phyloP scores from a whole-genome alignment of 2,113 vertebrate genomes.

The Capreolus pygargus region DNA sequence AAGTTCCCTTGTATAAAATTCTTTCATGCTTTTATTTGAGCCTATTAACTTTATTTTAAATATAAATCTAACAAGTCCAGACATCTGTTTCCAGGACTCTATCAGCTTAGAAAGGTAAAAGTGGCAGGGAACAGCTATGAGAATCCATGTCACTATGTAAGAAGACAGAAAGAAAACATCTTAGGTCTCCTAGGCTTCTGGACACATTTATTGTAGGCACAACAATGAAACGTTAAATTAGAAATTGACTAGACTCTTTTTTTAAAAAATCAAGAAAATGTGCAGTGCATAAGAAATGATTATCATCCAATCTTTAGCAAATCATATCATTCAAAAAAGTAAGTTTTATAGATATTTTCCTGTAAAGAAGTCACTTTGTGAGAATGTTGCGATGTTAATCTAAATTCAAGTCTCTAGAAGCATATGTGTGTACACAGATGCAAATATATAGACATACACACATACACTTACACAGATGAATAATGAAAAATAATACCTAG shows the following conservation, averaged over 20 bases:
- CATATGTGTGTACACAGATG: background rate
- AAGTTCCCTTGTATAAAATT: background rate
- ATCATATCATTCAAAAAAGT: background rate
- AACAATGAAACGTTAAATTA: background rate
- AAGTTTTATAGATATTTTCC: background rate
- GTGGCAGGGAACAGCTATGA: background rate
- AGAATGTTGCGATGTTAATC: background rate
- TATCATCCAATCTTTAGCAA: background rate
- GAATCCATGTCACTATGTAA: background rate
- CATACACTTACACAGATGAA: background rate
- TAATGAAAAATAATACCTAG: background rate
- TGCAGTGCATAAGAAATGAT: background rate
- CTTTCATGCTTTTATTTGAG: background rate
- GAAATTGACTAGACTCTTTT: background rate
- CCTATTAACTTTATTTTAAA: background rate
- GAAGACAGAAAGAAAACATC: background rate
- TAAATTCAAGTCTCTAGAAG: background rate
- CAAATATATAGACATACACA: background rate
- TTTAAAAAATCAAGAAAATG: background rate
- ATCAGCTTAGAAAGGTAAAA: background rate
- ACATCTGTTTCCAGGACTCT: background rate
- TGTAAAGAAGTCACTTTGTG: background rate
- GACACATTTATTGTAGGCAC: background rate
- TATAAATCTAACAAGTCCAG: background rate
- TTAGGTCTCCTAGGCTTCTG: background rate